A percentile compares a stretch with the other conserved stretches of the same genome.
Conservation (phyloP, 1,140 invertebrate genomes). For the Globodera ellingtonae region DNA sequence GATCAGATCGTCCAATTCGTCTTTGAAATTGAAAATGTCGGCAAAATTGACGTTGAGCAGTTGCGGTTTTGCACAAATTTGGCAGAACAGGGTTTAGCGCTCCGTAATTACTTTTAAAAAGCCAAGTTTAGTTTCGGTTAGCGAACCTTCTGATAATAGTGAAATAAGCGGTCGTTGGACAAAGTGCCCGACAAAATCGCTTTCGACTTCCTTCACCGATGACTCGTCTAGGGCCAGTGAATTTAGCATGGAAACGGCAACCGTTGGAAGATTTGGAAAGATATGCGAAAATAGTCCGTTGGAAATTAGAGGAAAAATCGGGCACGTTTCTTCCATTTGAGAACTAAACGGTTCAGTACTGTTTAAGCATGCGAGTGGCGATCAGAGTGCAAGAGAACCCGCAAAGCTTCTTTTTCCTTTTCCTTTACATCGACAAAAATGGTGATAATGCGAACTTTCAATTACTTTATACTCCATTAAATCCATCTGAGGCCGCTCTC, state of each 20-base stretch:
- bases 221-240: neutral
- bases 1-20: conserved; percentile 6
- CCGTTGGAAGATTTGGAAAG: neutral
- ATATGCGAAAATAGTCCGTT: neutral
- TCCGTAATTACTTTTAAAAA: neutral
- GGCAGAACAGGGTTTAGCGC: neutral
- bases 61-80: conserved; percentile 11
- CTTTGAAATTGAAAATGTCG: conserved; percentile 4
- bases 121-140: neutral
- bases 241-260: neutral
- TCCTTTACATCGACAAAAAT: neutral
- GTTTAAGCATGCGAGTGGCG: neutral
- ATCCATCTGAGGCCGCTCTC: neutral
- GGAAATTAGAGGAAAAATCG: neutral
- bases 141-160: neutral
- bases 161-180: neutral
- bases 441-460: neutral
- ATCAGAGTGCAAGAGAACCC: neutral
- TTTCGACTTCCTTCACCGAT: neutral
- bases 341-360: neutral
- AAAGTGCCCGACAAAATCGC: neutral
- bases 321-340: neutral
- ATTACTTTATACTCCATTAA: neutral
- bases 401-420: conserved; percentile 2
- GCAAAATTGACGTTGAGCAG: neutral